phyloP scores from a whole-genome alignment of 37 sponge, comb jelly and placozoan genomes.

The Lycopodina hypogea region DNA sequence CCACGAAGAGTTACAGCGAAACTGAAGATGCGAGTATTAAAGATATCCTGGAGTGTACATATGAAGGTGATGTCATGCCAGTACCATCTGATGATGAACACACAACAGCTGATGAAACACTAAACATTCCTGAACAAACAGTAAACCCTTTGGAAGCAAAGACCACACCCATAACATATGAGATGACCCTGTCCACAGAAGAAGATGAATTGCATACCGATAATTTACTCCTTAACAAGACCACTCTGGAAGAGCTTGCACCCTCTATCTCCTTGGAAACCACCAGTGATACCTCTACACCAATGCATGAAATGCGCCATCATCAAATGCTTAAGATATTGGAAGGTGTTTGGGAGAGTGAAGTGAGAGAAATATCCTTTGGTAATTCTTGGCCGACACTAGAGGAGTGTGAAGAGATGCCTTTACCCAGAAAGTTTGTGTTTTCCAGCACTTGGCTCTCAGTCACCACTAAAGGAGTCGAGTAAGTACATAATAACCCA shows the following conservation, averaged over 20 bases:
- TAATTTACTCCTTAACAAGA: too few relatives aligned
- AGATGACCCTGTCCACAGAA: too few relatives aligned
- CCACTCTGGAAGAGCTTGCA: too few relatives aligned
- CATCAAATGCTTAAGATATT: background rate
- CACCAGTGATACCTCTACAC: background rate
- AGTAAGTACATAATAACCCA: conserved; percentile 53
- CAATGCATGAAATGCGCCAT: background rate
- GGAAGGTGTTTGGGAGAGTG: conserved; percentile 18
- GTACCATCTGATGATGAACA: too few relatives aligned
- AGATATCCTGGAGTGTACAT: background rate
- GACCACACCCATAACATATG: too few relatives aligned
- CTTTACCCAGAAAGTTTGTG: conserved; percentile 31
- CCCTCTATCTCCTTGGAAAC: background rate
- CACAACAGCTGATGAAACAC: too few relatives aligned
- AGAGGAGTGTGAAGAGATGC: conserved; percentile 51
- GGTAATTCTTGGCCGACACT: conserved; percentile 48
- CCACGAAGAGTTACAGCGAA: background rate
- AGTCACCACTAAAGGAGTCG: conserved; percentile 65
- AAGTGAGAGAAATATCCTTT: conserved; percentile 30
- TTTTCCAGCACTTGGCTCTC: conserved; percentile 80
- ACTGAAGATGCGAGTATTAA: background rate
- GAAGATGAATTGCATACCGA: too few relatives aligned
- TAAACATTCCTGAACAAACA: too few relatives aligned
- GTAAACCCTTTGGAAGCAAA: too few relatives aligned
- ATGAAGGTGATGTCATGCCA: too few relatives aligned